These are phyloP conservation scores for Astropecten irregularis DNA, from an alignment of 53 echinoderm and acorn worm genomes.

Conservation along the genomic window DNA sequence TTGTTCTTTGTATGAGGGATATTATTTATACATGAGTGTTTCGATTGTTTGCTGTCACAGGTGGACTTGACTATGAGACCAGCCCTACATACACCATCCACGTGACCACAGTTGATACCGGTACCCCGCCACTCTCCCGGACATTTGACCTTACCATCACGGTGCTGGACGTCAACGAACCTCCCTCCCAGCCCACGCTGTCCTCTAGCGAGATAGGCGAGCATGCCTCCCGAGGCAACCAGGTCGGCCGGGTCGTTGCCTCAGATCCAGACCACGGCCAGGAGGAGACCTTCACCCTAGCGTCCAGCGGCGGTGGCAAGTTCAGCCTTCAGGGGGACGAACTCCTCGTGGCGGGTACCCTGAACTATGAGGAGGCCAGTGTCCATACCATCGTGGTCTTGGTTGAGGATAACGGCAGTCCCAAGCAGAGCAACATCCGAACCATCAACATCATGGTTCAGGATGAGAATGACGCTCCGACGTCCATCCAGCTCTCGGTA, in stretches of 20 bases:
- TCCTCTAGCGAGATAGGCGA: constrained; percentile 38
- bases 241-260: constrained; percentile 26
- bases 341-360: constrained; percentile 40
- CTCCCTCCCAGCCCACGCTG: constrained; percentile 36
- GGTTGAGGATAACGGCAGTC: constrained; percentile 56
- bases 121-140: constrained; percentile 48
- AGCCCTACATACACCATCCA: constrained; percentile 36
- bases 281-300: constrained; percentile 37
- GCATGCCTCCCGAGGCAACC: constrained; percentile 20
- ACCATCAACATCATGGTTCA: constrained; percentile 30
- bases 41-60: too few species aligned
- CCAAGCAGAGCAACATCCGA: constrained; percentile 7
- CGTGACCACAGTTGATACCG: constrained; percentile 42
- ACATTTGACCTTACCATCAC: constrained; percentile 31
- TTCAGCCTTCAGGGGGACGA: constrained; percentile 36
- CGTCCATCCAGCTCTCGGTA: constrained; percentile 11
- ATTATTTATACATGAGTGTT: too few species aligned
- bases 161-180: constrained; percentile 60
- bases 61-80: constrained; percentile 60
- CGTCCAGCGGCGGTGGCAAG: constrained; percentile 33
- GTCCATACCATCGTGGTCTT: constrained; percentile 21
- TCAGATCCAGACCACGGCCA: constrained; percentile 59
- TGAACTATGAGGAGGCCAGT: constrained; percentile 44
- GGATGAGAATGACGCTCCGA: constrained; percentile 65
- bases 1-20: too few species aligned